A percentile compares a stretch with the other conserved stretches of the same genome.
These are phyloP conservation scores for Arnoldichthys spilopterus DNA, from an alignment of 2,797 vertebrate species.

Conservation along the genomic window DNA sequence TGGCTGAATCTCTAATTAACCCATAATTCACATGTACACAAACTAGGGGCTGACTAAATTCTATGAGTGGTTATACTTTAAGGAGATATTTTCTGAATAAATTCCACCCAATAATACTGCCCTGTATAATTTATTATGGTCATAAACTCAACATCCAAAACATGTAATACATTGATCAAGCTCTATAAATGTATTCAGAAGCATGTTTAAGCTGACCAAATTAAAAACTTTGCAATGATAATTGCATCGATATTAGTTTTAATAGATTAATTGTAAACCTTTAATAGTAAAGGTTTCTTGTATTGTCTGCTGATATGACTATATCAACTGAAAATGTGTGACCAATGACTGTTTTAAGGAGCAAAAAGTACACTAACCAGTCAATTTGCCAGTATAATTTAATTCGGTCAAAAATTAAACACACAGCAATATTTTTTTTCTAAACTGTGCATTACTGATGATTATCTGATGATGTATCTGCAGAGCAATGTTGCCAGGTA, in stretches of 20 bases:
- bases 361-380: background rate
- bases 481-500: background rate
- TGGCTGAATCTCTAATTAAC: background rate
- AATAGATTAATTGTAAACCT: too few relatives aligned
- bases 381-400: background rate
- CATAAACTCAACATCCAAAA: background rate
- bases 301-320: too few relatives aligned
- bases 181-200: background rate
- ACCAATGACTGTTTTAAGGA: background rate
- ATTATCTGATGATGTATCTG: background rate
- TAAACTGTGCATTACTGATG: background rate
- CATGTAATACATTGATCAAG: too few relatives aligned
- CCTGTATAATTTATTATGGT: too few relatives aligned
- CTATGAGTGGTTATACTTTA: background rate
- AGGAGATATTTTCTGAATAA: too few relatives aligned
- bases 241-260: too few relatives aligned
- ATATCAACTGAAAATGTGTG: background rate
- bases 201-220: slow-evolving; percentile 21
- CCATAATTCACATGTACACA: slow-evolving; percentile 29
- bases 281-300: too few relatives aligned
- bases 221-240: background rate
- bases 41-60: background rate
- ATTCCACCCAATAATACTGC: too few relatives aligned
- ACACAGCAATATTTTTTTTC: background rate
- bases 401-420: background rate